Percentiles rank a stretch among this genome's conserved stretches.
Conservation (phyloP, 2,797 vertebrate species). For the Mormyrus hasselquistii region DNA sequence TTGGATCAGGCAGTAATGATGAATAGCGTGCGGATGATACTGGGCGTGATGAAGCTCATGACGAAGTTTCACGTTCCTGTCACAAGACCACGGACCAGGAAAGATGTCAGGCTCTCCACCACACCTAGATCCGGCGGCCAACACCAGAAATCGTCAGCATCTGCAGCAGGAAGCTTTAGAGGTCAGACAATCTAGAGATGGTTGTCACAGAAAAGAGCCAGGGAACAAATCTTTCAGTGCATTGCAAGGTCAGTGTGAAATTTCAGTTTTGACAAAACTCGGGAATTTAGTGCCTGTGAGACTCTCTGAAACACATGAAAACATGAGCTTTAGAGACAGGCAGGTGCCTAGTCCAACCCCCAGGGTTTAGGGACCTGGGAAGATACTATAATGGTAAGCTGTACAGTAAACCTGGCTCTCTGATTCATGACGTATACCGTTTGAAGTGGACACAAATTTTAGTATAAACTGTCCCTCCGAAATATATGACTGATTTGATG, state of each 20-base stretch:
- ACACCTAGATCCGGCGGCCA: background rate
- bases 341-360: background rate
- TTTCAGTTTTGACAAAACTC: background rate
- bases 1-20: background rate
- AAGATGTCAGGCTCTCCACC: background rate
- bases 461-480: background rate
- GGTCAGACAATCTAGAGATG: background rate
- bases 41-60: background rate
- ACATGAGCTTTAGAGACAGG: background rate
- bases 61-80: background rate
- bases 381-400: background rate
- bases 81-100: background rate
- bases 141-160: background rate
- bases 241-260: background rate
- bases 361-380: background rate
- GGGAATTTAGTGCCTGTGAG: background rate
- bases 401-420: background rate
- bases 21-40: background rate
- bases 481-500: background rate
- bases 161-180: background rate
- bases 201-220: background rate
- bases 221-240: background rate
- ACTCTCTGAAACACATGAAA: background rate
- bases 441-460: background rate
- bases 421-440: background rate